These are phyloP conservation scores for Magallana ariakensis DNA, from an alignment of 1,140 invertebrate genomes.

Conservation along the genomic window DNA sequence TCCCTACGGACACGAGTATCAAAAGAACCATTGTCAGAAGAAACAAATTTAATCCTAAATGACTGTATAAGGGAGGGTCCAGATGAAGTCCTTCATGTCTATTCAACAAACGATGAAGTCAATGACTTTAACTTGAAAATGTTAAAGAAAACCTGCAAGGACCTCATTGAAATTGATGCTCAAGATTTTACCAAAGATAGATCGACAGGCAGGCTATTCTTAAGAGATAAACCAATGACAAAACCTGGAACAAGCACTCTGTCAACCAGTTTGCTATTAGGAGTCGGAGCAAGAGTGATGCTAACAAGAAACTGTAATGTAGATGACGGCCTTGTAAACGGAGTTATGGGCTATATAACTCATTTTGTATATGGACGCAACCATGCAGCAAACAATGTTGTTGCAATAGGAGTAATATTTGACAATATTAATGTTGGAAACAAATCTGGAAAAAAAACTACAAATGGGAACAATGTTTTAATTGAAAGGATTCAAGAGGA, in stretches of 20 bases:
- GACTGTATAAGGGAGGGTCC: not conserved
- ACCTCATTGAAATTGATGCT: not conserved
- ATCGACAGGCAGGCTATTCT: not conserved
- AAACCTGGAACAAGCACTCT: not conserved
- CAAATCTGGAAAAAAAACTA: not conserved
- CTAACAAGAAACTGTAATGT: slow-evolving; percentile 30
- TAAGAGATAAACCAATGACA: not conserved
- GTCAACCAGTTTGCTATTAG: not conserved
- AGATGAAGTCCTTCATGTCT: not conserved
- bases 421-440: not conserved
- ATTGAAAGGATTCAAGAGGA: slow-evolving; percentile 30
- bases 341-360: slow-evolving; percentile 35
- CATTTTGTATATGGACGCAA: not conserved
- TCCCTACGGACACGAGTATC: not conserved
- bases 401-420: not conserved
- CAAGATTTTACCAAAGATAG: slow-evolving; percentile 29
- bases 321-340: slow-evolving; percentile 51
- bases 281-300: slow-evolving; percentile 1
- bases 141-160: not conserved
- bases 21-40: not conserved
- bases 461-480: not conserved
- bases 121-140: not conserved
- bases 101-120: not conserved
- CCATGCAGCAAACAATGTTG: not conserved
- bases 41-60: not conserved